A percentile compares a stretch with the other conserved stretches of the same genome.
These are phyloP conservation scores for Encarsia formosa DNA, from an alignment of 2,888 invertebrate species.

Conservation along the genomic window DNA sequence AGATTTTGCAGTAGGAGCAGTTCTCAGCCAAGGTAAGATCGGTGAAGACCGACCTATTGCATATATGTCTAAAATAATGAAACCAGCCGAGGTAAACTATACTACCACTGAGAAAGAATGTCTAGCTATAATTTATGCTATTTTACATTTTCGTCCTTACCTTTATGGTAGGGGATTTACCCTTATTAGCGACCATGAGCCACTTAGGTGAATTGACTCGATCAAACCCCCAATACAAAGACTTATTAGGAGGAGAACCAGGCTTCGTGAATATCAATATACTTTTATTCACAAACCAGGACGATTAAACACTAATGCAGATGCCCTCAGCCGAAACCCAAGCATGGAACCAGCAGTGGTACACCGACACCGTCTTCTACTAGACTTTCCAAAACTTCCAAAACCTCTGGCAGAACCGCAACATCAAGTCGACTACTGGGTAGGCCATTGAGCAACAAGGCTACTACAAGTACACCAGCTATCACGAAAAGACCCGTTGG, in stretches of 20 bases:
- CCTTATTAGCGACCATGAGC: not conserved
- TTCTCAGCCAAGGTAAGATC: not conserved
- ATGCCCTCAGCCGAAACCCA: too few species aligned
- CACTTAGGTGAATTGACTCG: not conserved
- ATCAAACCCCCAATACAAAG: slow-evolving; percentile 1
- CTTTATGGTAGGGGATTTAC: not conserved
- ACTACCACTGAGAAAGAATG: slow-evolving; percentile 3
- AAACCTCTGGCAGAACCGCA: too few species aligned
- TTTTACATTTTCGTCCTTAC: not conserved
- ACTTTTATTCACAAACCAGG: slow-evolving; percentile 1
- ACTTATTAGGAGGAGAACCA: not conserved
- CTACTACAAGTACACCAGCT: too few species aligned
- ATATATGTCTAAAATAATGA: slow-evolving; percentile 4
- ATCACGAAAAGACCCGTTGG: too few species aligned
- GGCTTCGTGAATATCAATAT: slow-evolving; percentile 1
- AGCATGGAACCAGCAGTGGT: too few species aligned
- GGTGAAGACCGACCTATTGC: slow-evolving; percentile 7
- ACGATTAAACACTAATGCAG: not conserved
- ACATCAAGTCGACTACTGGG: too few species aligned
- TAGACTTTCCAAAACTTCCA: too few species aligned
- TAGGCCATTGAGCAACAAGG: too few species aligned
- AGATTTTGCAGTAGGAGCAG: not conserved
- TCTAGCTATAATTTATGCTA: not conserved
- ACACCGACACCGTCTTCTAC: too few species aligned
- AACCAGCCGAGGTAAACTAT: slow-evolving; percentile 7